These are phyloP conservation scores for Hyalella azteca DNA, from an alignment of 2,888 invertebrate species.

Conservation along the genomic window DNA sequence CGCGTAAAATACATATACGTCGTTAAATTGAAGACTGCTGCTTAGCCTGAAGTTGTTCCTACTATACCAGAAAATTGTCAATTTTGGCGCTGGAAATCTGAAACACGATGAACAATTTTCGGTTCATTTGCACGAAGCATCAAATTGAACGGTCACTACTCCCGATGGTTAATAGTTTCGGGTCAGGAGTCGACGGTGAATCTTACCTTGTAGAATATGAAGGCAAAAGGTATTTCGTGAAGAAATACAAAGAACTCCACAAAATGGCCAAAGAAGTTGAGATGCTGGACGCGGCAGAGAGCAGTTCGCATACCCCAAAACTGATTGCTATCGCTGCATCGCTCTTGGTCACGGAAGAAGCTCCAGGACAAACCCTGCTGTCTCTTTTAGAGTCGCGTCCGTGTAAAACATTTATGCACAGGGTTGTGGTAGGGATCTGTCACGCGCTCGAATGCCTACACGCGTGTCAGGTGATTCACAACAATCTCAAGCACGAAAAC, in stretches of 20 bases:
- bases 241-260: background rate
- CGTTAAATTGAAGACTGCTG: no score
- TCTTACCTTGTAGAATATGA: background rate
- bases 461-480: background rate
- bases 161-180: no score
- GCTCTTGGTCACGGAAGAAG: background rate
- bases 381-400: background rate
- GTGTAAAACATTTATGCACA: background rate
- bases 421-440: background rate
- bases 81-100: no score
- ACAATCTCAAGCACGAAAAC: slow-evolving; percentile 30
- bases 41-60: no score
- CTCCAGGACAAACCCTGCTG: slow-evolving; percentile 17
- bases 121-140: no score
- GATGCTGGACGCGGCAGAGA: background rate
- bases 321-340: background rate
- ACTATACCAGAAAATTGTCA: no score
- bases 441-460: background rate
- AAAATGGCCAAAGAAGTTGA: background rate
- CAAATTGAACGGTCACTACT: no score
- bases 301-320: background rate
- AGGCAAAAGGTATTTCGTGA: background rate
- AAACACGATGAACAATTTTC: no score
- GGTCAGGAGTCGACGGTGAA: slow-evolving; percentile 23
- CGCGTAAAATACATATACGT: no score